Base-by-base conservation (phyloP, 2,888 invertebrate species). In the Eupithecia pulchellata region DNA sequence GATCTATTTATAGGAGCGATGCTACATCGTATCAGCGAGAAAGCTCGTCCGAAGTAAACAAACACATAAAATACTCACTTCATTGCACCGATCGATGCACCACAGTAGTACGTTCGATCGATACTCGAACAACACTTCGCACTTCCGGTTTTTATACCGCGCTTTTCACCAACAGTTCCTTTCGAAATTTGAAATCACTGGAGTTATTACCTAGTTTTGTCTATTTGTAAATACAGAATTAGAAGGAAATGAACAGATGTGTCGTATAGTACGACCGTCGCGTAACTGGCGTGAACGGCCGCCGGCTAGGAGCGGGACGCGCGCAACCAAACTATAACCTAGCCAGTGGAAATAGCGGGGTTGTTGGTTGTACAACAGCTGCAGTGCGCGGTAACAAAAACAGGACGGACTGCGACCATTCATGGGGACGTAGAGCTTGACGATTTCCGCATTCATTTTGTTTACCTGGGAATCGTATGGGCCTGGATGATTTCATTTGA, bases 281-380 rank as follows among this genome's bases (percentile, higher is more conserved):
- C 88, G 88, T 88, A 86, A 91, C 92, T 90, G 90, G 85, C 85
- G 73, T 71, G 79, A 32, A 57, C 81, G 77, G 76, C 75, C 79
- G 11, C 32, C 32, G 60, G 17, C 58, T 30, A 27, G 76, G 82
- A 78, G 78, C 80, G 80, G 88, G 88, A 87, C 87, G 88, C 85
- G 89, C 84, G 87, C 89, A 88, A 86, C 87, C 84, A 88, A 91
- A 90, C 90, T 92, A 91, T 92, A 92, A 91, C 89, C 91, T 91
- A 90, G 89, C 90, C 83, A 81, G 89, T 89, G 89, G 80, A 82
- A 88, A 86, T 89, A 88, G 89, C 86, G 86, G 91, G 91, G 91
- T 87, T 83, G 81, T 77, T 82, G 81, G 85, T 84, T 82, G 81
- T 79, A 74, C 72, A 74, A 73, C 77, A 77, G 77, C 77, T 78